phyloP scores from a whole-genome alignment of 2,113 vertebrate genomes.

The Gallinago paraguaiae region DNA sequence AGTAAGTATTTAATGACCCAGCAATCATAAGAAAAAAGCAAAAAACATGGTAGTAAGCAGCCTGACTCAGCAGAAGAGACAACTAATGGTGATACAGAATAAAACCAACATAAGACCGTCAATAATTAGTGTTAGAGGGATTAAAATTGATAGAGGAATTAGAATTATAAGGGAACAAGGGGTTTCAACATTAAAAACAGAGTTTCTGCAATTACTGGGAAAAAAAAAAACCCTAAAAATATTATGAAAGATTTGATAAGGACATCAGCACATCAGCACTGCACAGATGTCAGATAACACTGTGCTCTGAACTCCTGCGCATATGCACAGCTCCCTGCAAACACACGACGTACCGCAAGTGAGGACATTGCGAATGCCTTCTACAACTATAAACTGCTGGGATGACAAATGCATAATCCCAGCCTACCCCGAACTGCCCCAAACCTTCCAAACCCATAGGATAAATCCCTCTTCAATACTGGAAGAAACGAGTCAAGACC shows the following conservation, averaged over 20 bases:
- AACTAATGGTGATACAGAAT: not conserved
- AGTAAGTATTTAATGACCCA: not conserved
- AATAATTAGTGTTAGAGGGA: not conserved
- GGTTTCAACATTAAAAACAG: not conserved
- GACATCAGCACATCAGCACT: not conserved
- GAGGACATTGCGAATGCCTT: not conserved
- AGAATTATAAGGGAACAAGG: not conserved
- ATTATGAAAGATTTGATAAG: not conserved
- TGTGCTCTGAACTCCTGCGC: not conserved
- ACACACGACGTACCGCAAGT: accelerated
- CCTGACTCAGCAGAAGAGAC: not conserved
- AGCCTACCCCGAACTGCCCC: not conserved
- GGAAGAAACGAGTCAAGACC: not conserved
- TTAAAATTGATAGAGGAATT: not conserved
- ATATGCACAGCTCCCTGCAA: not conserved
- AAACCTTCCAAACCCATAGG: not conserved
- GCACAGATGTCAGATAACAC: not conserved
- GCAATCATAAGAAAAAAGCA: not conserved
- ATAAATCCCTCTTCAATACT: not conserved
- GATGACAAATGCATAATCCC: not conserved
- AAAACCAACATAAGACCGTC: not conserved
- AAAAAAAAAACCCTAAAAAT: not conserved
- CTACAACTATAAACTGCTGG: not conserved
- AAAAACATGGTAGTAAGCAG: not conserved
- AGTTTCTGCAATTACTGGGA: not conserved